Conservation (phyloP, 2,888 invertebrate genomes). For the Griposia aprilina region DNA sequence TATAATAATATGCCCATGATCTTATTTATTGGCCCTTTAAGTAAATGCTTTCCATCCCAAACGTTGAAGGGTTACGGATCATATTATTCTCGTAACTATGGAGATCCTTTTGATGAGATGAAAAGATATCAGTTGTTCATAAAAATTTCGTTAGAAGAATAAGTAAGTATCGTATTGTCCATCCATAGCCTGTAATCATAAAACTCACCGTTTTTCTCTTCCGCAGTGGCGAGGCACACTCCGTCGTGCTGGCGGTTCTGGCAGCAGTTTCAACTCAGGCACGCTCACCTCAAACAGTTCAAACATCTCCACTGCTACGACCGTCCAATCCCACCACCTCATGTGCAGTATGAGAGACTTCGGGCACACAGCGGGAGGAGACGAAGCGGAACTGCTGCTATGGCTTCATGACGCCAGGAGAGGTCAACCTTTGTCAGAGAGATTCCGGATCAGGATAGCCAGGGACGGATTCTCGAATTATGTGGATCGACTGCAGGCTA, state of each 20-base stretch:
- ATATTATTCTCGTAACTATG: not conserved
- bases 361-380: conserved; percentile 96
- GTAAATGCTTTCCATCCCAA: too few relatives aligned
- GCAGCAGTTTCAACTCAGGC: conserved; percentile 87
- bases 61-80: not conserved
- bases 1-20: not conserved
- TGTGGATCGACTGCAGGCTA: conserved; percentile 96
- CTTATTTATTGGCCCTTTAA: not conserved
- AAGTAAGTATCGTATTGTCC: not conserved
- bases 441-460: conserved; percentile 96
- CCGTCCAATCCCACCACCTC: conserved; percentile 91
- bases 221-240: conserved; percentile 88
- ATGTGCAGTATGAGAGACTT: conserved; percentile 95
- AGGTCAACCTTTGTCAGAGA: conserved; percentile 95
- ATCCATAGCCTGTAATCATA: too few relatives aligned
- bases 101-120: not conserved
- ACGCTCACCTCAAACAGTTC: conserved; percentile 81
- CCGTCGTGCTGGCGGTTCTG: conserved; percentile 86
- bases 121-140: not conserved
- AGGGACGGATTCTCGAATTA: conserved; percentile 97
- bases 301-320: conserved; percentile 71
- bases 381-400: conserved; percentile 97
- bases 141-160: not conserved
- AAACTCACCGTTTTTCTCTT: conserved; percentile 15
- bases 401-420: conserved; percentile 95